Percentiles rank a stretch among this genome's conserved stretches.
These are phyloP conservation scores for Trachops cirrhosus DNA, from an alignment of 2,797 vertebrate species.

Conservation along the genomic window DNA sequence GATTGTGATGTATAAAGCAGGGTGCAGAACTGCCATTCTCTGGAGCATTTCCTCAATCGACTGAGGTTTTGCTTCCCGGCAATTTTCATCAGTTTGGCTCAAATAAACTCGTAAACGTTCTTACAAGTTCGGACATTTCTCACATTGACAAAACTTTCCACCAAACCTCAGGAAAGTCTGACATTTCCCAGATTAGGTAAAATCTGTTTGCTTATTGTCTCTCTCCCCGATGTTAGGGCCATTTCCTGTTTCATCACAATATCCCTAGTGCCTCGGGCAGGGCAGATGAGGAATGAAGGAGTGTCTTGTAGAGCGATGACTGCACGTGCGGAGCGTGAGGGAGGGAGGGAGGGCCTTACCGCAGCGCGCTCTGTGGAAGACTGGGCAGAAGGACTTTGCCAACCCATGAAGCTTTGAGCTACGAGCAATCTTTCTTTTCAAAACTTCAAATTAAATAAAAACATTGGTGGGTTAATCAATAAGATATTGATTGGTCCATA, in stretches of 20 bases:
- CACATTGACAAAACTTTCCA: not conserved
- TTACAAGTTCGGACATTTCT: not conserved
- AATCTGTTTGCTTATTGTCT: not conserved
- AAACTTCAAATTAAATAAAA: conserved; percentile 50
- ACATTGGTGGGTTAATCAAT: conserved; percentile 35
- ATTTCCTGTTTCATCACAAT: not conserved
- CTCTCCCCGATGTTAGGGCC: not conserved
- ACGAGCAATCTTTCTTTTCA: conserved; percentile 33
- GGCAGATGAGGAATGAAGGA: not conserved
- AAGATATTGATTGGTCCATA: conserved; percentile 47
- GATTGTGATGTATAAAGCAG: not conserved
- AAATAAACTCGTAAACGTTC: not conserved
- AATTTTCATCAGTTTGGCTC: not conserved
- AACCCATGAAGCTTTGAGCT: not conserved
- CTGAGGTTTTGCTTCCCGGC: not conserved
- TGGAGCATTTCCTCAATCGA: not conserved
- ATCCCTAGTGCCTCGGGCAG: not conserved
- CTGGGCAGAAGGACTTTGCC: not conserved
- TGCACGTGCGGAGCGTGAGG: not conserved
- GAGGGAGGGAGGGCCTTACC: not conserved
- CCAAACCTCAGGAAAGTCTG: not conserved
- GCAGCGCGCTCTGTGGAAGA: accelerated
- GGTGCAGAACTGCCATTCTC: not conserved
- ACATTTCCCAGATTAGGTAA: not conserved
- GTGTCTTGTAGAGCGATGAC: not conserved